Base-by-base conservation (phyloP, 2,888 invertebrate genomes). In the Melanargia galathea region DNA sequence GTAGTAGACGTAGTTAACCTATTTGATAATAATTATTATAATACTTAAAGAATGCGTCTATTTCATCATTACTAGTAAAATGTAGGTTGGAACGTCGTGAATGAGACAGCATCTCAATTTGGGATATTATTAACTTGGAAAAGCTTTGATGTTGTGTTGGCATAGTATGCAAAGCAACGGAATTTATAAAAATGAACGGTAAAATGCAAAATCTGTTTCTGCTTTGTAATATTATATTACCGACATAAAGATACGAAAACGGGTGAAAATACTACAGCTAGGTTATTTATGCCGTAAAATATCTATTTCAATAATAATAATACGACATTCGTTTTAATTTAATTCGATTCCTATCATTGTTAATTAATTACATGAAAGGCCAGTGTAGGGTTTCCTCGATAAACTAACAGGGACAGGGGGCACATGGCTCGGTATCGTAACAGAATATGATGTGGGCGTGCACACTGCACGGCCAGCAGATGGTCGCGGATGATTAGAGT, bases 401-500 rank as follows among this genome's bases (percentile, higher is more conserved):
- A 78, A 76, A 73, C 63, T 65, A 60, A 63, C 63, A 68, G 49
- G 60, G 52, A 61, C 66, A 46, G 65, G n/a, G 69, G 67, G 62
- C 70, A 71, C 69, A 70, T 69, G 71, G 68, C 75, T 69, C 68
- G 71, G 73, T 77, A 74, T 75, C 77, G 89, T 86, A 90, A 89
- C 81, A 71, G 73, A 78, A 90, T 88, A 85, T 69, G 66, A 63
- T 78, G 86, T 84, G 88, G 90, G 90, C 89, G 90, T 87, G 74
- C 77, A 79, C 78, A 74, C 90, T 87, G 74, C 77, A 79, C 78
- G 73, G 79, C 77, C 72, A 80, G 82, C 90, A 91, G 87, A 90
- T 91, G 90, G 83, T 81, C 80, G 80, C 75, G 82, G 82, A 81
- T 84, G 90, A 90, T 91, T 90, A 91, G 90, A 91, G 83, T 90